Conservation (phyloP, 2,113 vertebrate genomes). For the Lepus americanus region DNA sequence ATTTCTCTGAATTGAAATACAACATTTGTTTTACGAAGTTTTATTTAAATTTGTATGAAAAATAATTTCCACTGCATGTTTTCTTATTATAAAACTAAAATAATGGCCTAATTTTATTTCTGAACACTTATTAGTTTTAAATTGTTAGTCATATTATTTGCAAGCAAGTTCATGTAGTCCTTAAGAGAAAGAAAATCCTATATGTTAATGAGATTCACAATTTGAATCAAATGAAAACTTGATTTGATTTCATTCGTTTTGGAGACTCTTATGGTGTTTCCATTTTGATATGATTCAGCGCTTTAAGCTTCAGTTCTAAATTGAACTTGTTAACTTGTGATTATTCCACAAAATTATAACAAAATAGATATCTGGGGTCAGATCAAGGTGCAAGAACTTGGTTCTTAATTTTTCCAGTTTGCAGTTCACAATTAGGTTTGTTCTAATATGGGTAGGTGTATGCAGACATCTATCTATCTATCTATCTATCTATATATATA, state of each 20-base stretch:
- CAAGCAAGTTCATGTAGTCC: not conserved
- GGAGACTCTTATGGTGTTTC: constrained; percentile 11
- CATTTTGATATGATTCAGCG: constrained; percentile 11
- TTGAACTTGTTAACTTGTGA: constrained; percentile 40
- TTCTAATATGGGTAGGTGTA: not conserved
- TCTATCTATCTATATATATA: too few species aligned
- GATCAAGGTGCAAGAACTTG: not conserved
- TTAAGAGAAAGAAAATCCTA: constrained; percentile 20
- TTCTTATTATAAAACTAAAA: constrained; percentile 48
- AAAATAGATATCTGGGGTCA: not conserved
- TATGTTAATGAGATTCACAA: not conserved
- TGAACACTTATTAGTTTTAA: constrained; percentile 4
- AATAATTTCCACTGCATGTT: not conserved
- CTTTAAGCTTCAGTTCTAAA: constrained; percentile 40
- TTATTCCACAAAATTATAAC: constrained; percentile 40
- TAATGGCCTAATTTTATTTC: constrained; percentile 24
- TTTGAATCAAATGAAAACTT: constrained; percentile 49
- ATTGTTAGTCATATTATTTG: not conserved
- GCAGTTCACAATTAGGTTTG: not conserved
- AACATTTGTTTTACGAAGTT: not conserved
- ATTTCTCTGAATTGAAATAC: not conserved
- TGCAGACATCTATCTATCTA: not conserved
- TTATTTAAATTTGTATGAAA: constrained; percentile 38
- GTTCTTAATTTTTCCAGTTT: constrained; percentile 38
- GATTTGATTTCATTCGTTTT: constrained; percentile 43